These are phyloP conservation scores for Ephialtes manifestator DNA, from an alignment of 2,888 invertebrate genomes.

Conservation along the genomic window DNA sequence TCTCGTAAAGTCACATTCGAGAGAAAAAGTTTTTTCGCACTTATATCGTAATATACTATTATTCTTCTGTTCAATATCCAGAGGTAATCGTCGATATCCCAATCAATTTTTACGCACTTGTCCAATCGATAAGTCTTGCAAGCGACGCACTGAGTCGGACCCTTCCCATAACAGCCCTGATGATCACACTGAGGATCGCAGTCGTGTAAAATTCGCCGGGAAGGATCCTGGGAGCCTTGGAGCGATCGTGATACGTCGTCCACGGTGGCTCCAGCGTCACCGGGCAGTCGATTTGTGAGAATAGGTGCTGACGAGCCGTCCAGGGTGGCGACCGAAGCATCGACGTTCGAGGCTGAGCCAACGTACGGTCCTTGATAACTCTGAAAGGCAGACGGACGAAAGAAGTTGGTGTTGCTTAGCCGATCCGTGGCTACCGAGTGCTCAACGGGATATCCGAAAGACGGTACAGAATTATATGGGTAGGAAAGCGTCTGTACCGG, in stretches of 20 bases:
- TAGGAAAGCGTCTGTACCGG: constrained; percentile 86
- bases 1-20: too few relatives aligned
- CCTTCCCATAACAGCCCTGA: constrained; percentile 95
- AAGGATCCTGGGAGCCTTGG: constrained; percentile 80
- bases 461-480: constrained; percentile 76
- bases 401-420: constrained; percentile 89
- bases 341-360: constrained; percentile 92
- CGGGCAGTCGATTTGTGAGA: constrained; percentile 81
- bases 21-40: too few relatives aligned
- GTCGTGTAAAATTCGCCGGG: constrained; percentile 87
- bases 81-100: neutral
- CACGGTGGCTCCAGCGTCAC: constrained; percentile 74
- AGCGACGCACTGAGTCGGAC: constrained; percentile 93
- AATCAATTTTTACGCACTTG: constrained; percentile 87
- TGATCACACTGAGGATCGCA: constrained; percentile 95
- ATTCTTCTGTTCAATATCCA: neutral
- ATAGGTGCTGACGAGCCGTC: constrained; percentile 87
- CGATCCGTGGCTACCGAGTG: constrained; percentile 79
- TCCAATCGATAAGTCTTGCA: constrained; percentile 94
- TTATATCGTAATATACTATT: neutral
- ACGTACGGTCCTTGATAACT: constrained; percentile 93
- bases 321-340: constrained; percentile 91
- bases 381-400: constrained; percentile 89
- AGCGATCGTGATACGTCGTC: constrained; percentile 74
- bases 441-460: constrained; percentile 81